Evolutionary conservation across 2,888 invertebrate genomes (phyloP), one percentile per base, ranked within the genome.

Genomic region (Leptopilina drosophilae): DNA sequence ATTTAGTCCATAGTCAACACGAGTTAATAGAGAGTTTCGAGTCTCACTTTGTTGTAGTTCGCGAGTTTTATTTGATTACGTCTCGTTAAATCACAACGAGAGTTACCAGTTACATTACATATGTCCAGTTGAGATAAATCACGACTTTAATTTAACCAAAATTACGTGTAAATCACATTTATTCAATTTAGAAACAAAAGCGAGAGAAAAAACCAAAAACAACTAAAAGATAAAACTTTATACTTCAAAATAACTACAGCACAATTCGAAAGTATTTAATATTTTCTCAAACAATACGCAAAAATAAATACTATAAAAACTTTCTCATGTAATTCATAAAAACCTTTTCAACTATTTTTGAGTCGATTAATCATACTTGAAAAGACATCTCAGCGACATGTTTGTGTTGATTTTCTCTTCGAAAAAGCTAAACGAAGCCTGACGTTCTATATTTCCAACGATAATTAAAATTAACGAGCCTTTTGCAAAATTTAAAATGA

Each of bases 11-110:
- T 69, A 26, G 26, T 73, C 56, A 56, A 20, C 73, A 56, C 26
- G 73, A 73, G 73, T 73, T 73, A 73, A 73, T 73, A 73, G 56
- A 64, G 33, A 73, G 73, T 73, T 73, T 53, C 14, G 56, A 73
- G 56, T 14, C 73, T 73, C 73, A 33, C 53, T 73, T 56, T 73
- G 33, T 73, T 56, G 73, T 12, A 56, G 53, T 73, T 73, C 7
- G 12, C 7, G 12, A 73, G 56, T 73, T 73, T 73, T 56, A 73
- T 73, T 73, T 73, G 73, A 73, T 73, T 73, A 73, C 56, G 73
- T 73, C 73, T 73, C 73, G 56, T 73, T 73, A 73, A 73, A 73
- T 73, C 56, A 73, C 7, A 73, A 53, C 69, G 53, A 53, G 53
- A 53, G 69, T 26, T 53, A 53, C 73, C 73, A 49, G 11, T 56